Base-by-base conservation (phyloP, 2,888 invertebrate genomes). In the Sipunculus nudus region DNA sequence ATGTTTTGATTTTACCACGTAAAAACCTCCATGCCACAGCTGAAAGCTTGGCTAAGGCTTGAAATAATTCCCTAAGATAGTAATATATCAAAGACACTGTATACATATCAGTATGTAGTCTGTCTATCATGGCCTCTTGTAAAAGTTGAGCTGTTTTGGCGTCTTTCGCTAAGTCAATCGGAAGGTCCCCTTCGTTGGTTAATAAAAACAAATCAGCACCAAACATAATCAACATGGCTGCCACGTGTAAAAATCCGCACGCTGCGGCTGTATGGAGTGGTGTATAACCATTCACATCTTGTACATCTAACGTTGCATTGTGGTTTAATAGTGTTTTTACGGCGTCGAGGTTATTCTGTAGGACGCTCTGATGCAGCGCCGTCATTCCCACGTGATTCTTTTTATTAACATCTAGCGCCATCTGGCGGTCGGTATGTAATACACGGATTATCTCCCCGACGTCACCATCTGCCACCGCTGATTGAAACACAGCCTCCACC, bases 231-330 rank as follows among this genome's bases (percentile, higher is more conserved):
- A 79, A 64, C 26, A 78, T 52, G 41, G 75, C 73, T n/a, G 72
- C 70, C n/a, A 78, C 65, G n/a, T 76, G 75, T 26, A 75, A 53
- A 53, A 71, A 75, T 8, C 77, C 78, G 53, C 77, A 73, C 3
- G 78, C 78, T 2, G 78, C 71, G 8, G 78, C 77, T 1, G 78
- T 77, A 61, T 79, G 78, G 19, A 79, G 53, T 1, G 78, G 75
- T 35, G 73, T 74, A 53, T 78, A 75, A 0, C 78, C 78, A 53
- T 78, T 67, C 5, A 74, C 65, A 62, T 79, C 78, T 63, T 76
- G 74, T 6, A 68, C 68, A 43, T 75, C 67, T 5, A 77, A 74
- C 40, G 75, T 71, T 2, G 77, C 77, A 10, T 77, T 76, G 45
- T 71, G 54, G 23, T 62, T 65, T 31, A 79, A 60, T 38, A 79